Percentiles rank a stretch among this genome's conserved stretches.
These are phyloP conservation scores for Xiphophorus birchmanni DNA, from an alignment of 2,797 vertebrate genomes.

Conservation along the genomic window DNA sequence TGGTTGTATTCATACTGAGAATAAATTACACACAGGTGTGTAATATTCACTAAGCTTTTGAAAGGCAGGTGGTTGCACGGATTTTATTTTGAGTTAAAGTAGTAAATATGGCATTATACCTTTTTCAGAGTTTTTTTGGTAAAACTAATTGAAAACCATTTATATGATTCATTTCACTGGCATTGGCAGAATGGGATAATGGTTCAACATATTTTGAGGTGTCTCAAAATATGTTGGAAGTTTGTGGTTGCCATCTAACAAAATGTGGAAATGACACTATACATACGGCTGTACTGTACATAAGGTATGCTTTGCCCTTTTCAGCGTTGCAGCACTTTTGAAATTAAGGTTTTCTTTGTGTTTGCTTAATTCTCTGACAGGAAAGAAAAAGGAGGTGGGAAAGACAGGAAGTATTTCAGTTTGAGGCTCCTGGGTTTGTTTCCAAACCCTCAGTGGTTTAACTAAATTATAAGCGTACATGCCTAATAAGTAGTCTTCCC, in stretches of 20 bases:
- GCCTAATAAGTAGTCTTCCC: slow-evolving; percentile 77
- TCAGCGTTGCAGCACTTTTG: neutral
- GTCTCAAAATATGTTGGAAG: neutral
- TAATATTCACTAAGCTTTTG: neutral
- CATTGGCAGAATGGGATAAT: too few relatives aligned
- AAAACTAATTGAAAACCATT: neutral
- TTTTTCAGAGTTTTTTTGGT: neutral
- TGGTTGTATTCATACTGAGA: neutral
- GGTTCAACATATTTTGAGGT: neutral
- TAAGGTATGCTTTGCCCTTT: neutral
- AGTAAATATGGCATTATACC: neutral
- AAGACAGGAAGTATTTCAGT: slow-evolving; percentile 53
- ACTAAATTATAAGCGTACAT: slow-evolving; percentile 74
- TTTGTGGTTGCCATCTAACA: neutral
- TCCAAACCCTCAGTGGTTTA: slow-evolving; percentile 78
- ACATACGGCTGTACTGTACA: neutral
- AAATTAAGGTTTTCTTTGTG: neutral
- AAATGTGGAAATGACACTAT: neutral
- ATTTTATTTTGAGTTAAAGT: neutral
- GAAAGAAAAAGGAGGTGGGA: slow-evolving; percentile 43
- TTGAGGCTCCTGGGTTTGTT: slow-evolving; percentile 70
- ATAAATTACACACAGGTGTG: neutral
- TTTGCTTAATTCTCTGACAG: slow-evolving; percentile 40
- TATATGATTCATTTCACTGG: neutral
- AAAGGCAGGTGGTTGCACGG: neutral